Conservation (phyloP, 37 sponge, comb jelly and placozoan genomes). For the Mnemiopsis leidyi region DNA sequence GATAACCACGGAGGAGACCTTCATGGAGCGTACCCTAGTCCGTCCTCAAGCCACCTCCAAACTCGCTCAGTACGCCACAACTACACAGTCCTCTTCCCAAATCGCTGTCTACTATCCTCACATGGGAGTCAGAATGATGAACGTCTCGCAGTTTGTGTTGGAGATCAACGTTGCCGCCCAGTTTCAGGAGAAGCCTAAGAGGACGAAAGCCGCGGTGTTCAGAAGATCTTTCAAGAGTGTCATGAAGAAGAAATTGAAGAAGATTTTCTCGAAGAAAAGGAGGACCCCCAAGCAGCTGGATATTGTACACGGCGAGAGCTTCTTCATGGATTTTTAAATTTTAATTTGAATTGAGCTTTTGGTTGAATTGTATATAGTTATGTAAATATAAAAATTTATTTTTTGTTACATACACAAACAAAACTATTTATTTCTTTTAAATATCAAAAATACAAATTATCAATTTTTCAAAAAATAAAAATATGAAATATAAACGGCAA, state of each 20-base stretch:
- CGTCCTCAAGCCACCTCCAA: background rate
- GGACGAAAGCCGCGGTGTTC: background rate
- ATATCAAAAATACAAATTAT: no score
- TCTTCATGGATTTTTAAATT: slow-evolving; percentile 18
- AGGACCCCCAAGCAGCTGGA: background rate
- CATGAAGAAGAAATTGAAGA: slow-evolving; percentile 1
- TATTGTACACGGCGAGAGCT: background rate
- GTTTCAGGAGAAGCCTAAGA: background rate
- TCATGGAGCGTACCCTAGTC: background rate
- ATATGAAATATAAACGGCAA: no score
- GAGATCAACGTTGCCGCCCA: background rate
- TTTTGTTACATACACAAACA: no score
- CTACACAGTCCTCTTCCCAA: background rate
- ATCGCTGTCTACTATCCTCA: slow-evolving; percentile 23
- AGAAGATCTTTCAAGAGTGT: slow-evolving; percentile 7
- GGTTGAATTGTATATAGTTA: background rate
- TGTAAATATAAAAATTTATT: no score
- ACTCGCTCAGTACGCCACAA: no score
- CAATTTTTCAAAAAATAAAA: no score
- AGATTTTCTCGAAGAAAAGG: background rate
- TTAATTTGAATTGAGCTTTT: background rate
- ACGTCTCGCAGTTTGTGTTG: background rate
- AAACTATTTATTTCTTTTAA: no score
- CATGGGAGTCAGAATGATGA: background rate
- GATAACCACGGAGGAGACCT: background rate